phyloP scores from a whole-genome alignment of 2,888 invertebrate species.

The Petrolisthes manimaculis region DNA sequence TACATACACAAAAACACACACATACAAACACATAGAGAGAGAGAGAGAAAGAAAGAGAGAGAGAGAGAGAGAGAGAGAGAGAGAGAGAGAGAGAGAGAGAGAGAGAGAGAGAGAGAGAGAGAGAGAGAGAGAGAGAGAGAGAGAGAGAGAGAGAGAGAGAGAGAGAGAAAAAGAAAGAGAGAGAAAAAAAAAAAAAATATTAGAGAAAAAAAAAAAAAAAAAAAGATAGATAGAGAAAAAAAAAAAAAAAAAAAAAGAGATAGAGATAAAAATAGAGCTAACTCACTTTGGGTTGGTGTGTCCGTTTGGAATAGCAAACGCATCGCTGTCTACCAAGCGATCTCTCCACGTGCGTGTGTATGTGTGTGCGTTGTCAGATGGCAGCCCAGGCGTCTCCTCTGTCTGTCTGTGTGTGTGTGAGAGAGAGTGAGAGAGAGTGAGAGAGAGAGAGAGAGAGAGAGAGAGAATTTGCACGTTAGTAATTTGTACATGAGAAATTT shows the following conservation, averaged over 20 bases:
- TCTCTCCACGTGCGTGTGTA: constrained; percentile 90
- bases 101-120: no score
- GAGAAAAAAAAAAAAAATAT: no score
- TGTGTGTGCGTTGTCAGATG: constrained; percentile 79
- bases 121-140: no score
- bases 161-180: no score
- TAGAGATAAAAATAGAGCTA: neutral
- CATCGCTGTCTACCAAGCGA: constrained; percentile 82
- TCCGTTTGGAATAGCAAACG: constrained; percentile 81
- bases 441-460: neutral
- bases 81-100: no score
- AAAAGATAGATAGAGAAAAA: neutral
- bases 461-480: no score
- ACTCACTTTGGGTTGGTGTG: constrained; percentile 85
- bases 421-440: neutral
- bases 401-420: constrained; percentile 6
- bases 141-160: no score
- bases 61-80: no score
- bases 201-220: no score
- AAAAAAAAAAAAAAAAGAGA: neutral
- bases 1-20: no score
- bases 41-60: neutral
- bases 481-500: no score
- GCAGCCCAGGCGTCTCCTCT: constrained; percentile 62
- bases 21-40: no score